phyloP scores from a whole-genome alignment of 2,113 vertebrate species.

The Carettochelys insculpta region DNA sequence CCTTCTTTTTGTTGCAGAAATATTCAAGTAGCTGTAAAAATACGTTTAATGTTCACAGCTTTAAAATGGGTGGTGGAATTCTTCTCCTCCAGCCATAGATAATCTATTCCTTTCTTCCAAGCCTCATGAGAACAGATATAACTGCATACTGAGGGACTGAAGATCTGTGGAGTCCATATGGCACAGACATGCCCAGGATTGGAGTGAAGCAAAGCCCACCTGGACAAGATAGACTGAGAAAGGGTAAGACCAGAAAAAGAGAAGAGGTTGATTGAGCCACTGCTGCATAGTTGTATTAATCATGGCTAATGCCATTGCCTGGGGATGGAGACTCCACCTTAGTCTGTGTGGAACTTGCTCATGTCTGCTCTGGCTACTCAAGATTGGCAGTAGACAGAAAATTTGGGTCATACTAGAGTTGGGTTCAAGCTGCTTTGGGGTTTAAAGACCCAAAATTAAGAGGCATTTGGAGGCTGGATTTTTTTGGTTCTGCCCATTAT shows the following conservation, averaged over 20 bases:
- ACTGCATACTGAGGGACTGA: neutral
- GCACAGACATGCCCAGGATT: neutral
- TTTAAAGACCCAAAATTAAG: neutral
- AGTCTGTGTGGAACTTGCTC: neutral
- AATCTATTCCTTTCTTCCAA: slow-evolving; percentile 15
- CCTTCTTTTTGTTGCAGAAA: slow-evolving; percentile 61
- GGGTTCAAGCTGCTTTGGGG: neutral
- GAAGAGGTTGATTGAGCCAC: neutral
- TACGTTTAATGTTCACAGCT: neutral
- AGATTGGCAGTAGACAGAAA: neutral
- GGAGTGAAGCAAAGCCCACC: neutral
- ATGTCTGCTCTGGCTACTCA: neutral
- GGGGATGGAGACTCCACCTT: neutral
- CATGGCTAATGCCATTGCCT: accelerated
- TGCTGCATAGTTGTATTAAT: neutral
- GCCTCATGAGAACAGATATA: neutral
- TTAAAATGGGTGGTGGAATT: neutral
- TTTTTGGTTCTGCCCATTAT: neutral
- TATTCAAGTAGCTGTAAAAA: neutral
- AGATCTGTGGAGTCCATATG: neutral
- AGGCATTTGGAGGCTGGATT: accelerated
- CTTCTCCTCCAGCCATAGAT: neutral
- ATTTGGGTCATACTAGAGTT: neutral
- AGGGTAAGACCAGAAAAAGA: neutral
- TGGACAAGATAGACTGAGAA: neutral